Evolutionary conservation across 2,113 vertebrate genomes (phyloP).

Genomic region (Syngnathoides biaculeatus): DNA sequence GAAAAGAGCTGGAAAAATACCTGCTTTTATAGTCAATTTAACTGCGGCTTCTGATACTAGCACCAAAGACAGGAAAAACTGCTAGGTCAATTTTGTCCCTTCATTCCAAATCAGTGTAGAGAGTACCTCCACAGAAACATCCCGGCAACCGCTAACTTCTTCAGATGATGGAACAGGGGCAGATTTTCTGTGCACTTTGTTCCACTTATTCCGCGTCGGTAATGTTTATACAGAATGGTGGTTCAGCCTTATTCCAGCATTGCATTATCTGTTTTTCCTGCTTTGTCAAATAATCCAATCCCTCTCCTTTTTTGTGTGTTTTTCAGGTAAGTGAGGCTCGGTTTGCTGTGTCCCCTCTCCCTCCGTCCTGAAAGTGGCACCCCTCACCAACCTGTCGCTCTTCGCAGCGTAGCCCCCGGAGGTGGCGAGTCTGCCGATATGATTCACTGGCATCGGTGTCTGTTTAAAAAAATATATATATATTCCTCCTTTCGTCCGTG

Average conservation of each 20-base stretch:
- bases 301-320: neutral
- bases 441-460: conserved; percentile 62
- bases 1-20: no score
- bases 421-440: conserved; percentile 49
- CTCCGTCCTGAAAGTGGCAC: conserved; percentile 48
- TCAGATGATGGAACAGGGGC: no score
- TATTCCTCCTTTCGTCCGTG: conserved; percentile 50
- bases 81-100: no score
- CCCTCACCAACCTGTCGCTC: conserved; percentile 31
- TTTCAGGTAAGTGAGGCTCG: conserved; percentile 70
- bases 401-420: conserved; percentile 54
- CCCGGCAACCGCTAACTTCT: no score
- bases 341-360: conserved; percentile 32
- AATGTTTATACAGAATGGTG: no score
- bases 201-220: no score
- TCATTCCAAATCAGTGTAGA: no score
- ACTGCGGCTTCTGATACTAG: no score
- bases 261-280: neutral
- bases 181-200: no score
- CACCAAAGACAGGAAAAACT: no score
- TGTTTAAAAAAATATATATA: conserved; percentile 70
- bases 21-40: no score
- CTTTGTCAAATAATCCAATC: conserved; percentile 6
- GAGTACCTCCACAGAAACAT: no score
- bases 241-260: neutral